Conservation (phyloP, 2,113 vertebrate species). For the crab-eating macaque (Macaca fascicularis) region DNA sequence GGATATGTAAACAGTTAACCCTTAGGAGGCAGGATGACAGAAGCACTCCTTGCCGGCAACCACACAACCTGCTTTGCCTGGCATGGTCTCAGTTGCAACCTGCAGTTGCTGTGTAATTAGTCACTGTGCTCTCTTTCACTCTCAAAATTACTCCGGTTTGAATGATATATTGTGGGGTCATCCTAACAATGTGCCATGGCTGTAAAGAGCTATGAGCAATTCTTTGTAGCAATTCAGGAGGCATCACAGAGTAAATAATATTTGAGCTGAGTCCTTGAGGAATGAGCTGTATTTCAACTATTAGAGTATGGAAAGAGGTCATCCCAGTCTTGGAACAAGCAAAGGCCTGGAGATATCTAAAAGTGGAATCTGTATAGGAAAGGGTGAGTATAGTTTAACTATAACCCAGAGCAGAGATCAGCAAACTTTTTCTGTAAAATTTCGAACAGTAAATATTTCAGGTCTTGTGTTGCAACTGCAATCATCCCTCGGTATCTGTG, state of each 20-base stretch:
- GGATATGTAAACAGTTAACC: too few species aligned
- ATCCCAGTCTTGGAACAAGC: neutral
- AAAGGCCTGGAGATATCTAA: too few species aligned
- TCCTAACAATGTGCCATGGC: neutral
- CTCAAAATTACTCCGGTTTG: conserved; percentile 1
- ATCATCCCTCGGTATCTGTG: neutral
- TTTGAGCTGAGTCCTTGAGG: neutral
- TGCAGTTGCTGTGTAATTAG: neutral
- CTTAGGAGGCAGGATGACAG: neutral
- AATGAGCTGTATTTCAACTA: neutral
- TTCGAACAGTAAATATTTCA: neutral
- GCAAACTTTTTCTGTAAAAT: neutral
- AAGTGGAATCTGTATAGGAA: neutral
- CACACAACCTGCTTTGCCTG: neutral
- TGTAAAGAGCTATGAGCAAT: neutral
- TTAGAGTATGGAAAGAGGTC: neutral
- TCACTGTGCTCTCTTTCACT: neutral
- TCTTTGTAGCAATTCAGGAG: neutral
- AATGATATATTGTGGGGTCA: neutral
- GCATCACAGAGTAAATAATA: neutral
- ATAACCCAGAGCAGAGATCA: neutral
- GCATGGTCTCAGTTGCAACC: neutral
- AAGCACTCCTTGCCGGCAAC: too few species aligned
- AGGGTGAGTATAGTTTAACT: neutral
- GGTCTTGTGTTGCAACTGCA: neutral